phyloP scores from a whole-genome alignment of 2,113 vertebrate species.

The Vombatus ursinus region DNA sequence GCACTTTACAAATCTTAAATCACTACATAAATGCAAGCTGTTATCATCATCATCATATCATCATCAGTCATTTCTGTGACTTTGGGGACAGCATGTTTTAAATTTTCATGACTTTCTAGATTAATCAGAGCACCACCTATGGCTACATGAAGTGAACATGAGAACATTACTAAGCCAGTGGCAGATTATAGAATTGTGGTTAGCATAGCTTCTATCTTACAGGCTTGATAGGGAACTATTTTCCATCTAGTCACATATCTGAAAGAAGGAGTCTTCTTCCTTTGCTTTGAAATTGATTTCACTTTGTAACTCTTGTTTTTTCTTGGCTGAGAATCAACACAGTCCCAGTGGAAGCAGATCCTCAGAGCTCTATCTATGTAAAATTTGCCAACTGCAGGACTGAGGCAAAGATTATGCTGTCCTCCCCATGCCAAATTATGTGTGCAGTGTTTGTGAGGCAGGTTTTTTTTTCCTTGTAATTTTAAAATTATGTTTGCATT shows the following conservation, averaged over 20 bases:
- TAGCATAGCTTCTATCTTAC: neutral
- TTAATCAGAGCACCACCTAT: neutral
- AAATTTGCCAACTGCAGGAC: slow-evolving; percentile 36
- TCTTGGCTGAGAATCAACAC: neutral
- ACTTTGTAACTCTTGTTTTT: slow-evolving; percentile 13
- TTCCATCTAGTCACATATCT: slow-evolving; percentile 11
- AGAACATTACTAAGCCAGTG: neutral
- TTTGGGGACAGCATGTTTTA: neutral
- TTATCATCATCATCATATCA: neutral
- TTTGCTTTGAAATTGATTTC: slow-evolving; percentile 11
- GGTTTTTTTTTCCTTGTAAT: slow-evolving; percentile 40
- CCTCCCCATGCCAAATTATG: slow-evolving; percentile 2
- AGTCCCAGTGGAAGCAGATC: neutral
- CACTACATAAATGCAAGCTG: neutral
- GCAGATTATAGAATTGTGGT: neutral
- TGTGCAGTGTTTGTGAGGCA: slow-evolving; percentile 23
- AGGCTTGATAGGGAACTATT: neutral
- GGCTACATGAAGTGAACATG: neutral
- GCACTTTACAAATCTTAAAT: neutral
- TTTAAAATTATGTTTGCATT: slow-evolving; percentile 50
- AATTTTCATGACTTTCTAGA: slow-evolving; percentile 24
- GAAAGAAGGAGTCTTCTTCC: slow-evolving; percentile 16
- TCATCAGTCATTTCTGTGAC: neutral
- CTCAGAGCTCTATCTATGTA: slow-evolving; percentile 2
- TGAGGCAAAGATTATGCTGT: neutral